A percentile compares a stretch with the other conserved stretches of the same genome.
phyloP scores from a whole-genome alignment of 2,888 invertebrate species.

The Hydriomena furcata region DNA sequence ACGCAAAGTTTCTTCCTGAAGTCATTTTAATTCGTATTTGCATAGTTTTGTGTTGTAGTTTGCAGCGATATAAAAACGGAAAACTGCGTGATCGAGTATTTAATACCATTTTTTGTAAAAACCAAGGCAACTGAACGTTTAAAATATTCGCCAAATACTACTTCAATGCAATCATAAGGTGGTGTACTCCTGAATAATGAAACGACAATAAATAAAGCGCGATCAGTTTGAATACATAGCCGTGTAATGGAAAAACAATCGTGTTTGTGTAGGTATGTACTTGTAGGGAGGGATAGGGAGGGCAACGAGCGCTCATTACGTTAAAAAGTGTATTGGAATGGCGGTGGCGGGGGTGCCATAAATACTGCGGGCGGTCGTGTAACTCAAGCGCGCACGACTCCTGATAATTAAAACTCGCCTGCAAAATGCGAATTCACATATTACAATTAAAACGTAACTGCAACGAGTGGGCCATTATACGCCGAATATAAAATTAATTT shows the following conservation, averaged over 20 bases:
- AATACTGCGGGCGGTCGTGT: slow-evolving; percentile 84
- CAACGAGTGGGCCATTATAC: slow-evolving; percentile 63
- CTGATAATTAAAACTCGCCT: slow-evolving; percentile 83
- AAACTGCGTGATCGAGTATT: no score
- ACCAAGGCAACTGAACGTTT: no score
- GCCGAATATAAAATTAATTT: slow-evolving; percentile 60
- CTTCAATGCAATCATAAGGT: no score
- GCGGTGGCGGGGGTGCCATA: slow-evolving; percentile 69
- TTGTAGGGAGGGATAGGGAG: slow-evolving; percentile 10
- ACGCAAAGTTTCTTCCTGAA: no score
- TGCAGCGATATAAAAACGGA: no score
- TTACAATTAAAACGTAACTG: slow-evolving; percentile 80
- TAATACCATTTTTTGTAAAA: no score
- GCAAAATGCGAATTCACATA: slow-evolving; percentile 80
- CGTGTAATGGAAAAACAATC: slow-evolving; percentile 46
- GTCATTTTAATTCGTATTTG: no score
- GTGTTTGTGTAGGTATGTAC: slow-evolving; percentile 33
- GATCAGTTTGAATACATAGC: slow-evolving; percentile 31
- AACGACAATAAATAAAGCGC: slow-evolving; percentile 24
- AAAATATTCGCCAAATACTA: no score
- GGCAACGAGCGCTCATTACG: slow-evolving; percentile 75
- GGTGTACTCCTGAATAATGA: slow-evolving; percentile 10
- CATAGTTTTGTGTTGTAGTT: no score
- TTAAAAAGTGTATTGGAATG: slow-evolving; percentile 83
- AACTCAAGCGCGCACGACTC: slow-evolving; percentile 79